Base-by-base conservation (phyloP, 30 jellyfish, hydroid and myxozoan genomes). In the Mastigias papua region DNA sequence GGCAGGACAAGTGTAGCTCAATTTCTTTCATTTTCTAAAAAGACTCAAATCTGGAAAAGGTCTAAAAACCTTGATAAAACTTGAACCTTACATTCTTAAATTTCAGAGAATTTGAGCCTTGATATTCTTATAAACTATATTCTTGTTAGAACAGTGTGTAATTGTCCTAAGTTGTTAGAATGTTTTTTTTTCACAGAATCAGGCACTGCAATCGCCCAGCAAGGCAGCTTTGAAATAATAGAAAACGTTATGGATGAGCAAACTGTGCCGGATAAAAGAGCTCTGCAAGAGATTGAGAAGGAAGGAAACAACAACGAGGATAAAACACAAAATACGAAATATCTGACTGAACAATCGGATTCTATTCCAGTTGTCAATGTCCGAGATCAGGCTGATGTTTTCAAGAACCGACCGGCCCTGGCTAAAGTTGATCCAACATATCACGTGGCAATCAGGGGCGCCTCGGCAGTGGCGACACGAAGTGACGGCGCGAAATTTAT, bases 401-500 rank as follows among this genome's bases (percentile, higher is more conserved):
- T 85, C 35, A 77, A 63, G 73, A 34, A 67, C 72, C 61, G 94
- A 46, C 94, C 94, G 32, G 84, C 82, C 26, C 69, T 82, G 29
- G 84, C 31, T n/a, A 82, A 67, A 31, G 81, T 60, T 16, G 82
- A 69, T 33, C 69, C 75, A 58, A 27, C 33, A 8, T 74, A 28
- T 54, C 82, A 76, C 11, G 26, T 28, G 34, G 46, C 23, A 48
- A 71, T 22, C 35, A 65, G 50, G 69, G 84, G 77, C 30, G 90
- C 86, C 28, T 46, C 86, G 17, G 80, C 96, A 3, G 81, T 78
- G 22, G 73, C 90, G 19, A 87, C 86, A 6, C 78, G 80, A 25
- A 42, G 60, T 25, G 96, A 87, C 62, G 96, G 96, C 7, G 22
- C 89, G 26, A 87, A 87, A 69, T 87, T 49, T 54, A 87, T 87